phyloP scores from a whole-genome alignment of 2,888 invertebrate genomes.

The Nomada ferruginata region DNA sequence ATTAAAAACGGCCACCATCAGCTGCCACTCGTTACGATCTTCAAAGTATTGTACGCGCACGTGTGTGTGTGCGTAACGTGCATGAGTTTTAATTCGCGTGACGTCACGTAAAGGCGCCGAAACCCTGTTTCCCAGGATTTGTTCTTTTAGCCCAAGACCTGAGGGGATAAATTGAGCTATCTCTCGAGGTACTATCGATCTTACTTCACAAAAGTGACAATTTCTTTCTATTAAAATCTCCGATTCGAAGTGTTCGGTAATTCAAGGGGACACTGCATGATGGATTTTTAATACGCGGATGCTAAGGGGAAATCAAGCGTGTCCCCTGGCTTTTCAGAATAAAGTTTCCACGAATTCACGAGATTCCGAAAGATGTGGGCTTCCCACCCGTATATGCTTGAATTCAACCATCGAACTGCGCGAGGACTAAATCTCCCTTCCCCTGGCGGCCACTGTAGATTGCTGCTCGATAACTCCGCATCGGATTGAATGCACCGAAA shows the following conservation, averaged over 20 bases:
- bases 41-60: slow-evolving; percentile 13
- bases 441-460: not conserved
- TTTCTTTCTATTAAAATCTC: not conserved
- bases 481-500: not conserved
- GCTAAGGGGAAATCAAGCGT: slow-evolving; percentile 29
- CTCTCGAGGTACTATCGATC: not conserved
- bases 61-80: slow-evolving; percentile 24
- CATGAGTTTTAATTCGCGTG: slow-evolving; percentile 71
- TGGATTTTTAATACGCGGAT: slow-evolving; percentile 32
- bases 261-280: slow-evolving; percentile 9
- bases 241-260: slow-evolving; percentile 1
- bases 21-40: slow-evolving; percentile 62
- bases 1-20: slow-evolving; percentile 68
- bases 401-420: slow-evolving; percentile 20
- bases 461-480: not conserved
- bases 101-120: slow-evolving; percentile 67
- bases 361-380: slow-evolving; percentile 52
- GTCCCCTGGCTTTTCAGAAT: slow-evolving; percentile 22
- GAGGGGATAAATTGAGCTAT: not conserved
- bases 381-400: slow-evolving; percentile 53
- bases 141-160: slow-evolving; percentile 46
- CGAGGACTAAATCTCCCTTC: not conserved
- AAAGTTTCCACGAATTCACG: slow-evolving; percentile 18
- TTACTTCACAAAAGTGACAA: not conserved
- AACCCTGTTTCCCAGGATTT: slow-evolving; percentile 70